These are phyloP conservation scores for Pseudotriccus pelzelni DNA, from an alignment of 2,797 vertebrate species.

Conservation along the genomic window DNA sequence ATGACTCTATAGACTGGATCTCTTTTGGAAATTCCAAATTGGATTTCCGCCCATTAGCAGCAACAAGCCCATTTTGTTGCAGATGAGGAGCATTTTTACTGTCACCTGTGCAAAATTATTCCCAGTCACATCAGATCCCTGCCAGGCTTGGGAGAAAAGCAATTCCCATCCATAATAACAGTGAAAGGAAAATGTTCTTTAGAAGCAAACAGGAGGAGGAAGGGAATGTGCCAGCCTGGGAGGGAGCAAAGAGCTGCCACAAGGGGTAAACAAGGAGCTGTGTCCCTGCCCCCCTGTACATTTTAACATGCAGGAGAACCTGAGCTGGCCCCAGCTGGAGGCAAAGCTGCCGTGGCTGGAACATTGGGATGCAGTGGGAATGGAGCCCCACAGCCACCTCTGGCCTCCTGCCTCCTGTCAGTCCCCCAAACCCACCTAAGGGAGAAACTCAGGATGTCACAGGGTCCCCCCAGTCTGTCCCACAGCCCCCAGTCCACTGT, in stretches of 20 bases:
- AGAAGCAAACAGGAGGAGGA: too few species aligned
- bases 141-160: neutral
- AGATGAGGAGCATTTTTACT: rapidly evolving
- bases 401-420: neutral
- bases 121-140: neutral
- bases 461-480: neutral
- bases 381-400: neutral
- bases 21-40: neutral
- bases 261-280: neutral
- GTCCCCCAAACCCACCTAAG: neutral
- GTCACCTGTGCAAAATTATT: neutral
- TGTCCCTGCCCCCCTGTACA: neutral
- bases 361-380: neutral
- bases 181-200: neutral
- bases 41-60: neutral
- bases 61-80: neutral
- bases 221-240: too few species aligned
- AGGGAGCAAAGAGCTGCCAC: too few species aligned
- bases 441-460: neutral
- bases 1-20: neutral
- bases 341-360: neutral
- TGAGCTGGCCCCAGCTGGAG: neutral
- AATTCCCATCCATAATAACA: neutral
- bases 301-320: neutral
- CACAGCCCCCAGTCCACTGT: neutral